These are phyloP conservation scores for Volucella zonaria DNA, from an alignment of 2,888 invertebrate species.

Conservation along the genomic window DNA sequence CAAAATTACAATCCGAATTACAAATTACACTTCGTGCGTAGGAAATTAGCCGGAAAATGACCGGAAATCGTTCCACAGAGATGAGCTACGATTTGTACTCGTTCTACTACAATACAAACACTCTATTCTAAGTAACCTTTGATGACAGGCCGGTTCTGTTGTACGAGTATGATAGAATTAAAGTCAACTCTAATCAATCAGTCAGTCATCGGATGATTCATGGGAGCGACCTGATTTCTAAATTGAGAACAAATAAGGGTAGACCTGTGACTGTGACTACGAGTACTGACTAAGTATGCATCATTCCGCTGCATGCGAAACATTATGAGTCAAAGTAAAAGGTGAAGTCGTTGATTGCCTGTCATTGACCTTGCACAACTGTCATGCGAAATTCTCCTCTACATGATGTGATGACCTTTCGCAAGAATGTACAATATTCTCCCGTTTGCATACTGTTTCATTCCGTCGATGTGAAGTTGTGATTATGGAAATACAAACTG, in stretches of 20 bases:
- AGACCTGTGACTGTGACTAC: constrained; percentile 1
- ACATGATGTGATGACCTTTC: not conserved
- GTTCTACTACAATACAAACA: no score
- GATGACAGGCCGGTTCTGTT: not conserved
- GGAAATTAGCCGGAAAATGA: constrained; percentile 30
- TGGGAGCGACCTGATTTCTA: not conserved
- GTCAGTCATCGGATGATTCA: constrained; percentile 20
- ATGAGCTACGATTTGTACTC: not conserved
- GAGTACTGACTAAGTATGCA: not conserved
- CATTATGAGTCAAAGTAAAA: constrained; percentile 15
- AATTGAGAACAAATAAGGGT: not conserved
- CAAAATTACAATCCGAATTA: constrained; percentile 13
- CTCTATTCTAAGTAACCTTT: constrained; percentile 16
- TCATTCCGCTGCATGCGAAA: constrained; percentile 3
- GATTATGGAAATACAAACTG: constrained; percentile 25
- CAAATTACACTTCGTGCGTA: not conserved
- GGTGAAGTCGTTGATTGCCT: not conserved
- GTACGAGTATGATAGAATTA: not conserved
- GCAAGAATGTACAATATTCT: no score
- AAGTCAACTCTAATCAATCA: not conserved
- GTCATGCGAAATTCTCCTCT: constrained; percentile 13
- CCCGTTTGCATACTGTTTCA: not conserved
- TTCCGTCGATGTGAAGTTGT: not conserved
- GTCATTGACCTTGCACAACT: constrained; percentile 33
- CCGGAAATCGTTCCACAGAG: constrained; percentile 39